These are phyloP conservation scores for Gobio occitaniae DNA, from an alignment of 2,797 vertebrate species.

Conservation along the genomic window DNA sequence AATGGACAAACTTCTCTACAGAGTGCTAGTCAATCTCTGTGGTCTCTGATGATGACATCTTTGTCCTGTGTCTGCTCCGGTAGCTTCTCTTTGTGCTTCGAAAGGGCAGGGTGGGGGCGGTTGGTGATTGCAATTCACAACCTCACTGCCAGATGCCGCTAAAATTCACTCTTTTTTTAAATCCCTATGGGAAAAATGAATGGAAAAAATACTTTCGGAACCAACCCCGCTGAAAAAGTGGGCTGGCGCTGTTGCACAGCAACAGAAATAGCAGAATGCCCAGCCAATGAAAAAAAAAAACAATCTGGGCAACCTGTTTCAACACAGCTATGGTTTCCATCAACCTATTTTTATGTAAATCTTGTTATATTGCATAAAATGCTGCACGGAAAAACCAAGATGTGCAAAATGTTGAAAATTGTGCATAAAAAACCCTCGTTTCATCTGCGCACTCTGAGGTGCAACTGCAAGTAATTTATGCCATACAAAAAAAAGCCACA, in stretches of 20 bases:
- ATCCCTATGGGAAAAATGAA: not conserved
- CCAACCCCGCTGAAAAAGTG: not conserved
- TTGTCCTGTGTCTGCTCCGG: too few relatives aligned
- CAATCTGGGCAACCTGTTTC: not conserved
- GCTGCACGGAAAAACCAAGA: not conserved
- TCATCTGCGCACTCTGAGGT: not conserved
- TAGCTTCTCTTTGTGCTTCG: too few relatives aligned
- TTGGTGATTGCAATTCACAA: too few relatives aligned
- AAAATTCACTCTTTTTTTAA: not conserved
- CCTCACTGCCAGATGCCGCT: too few relatives aligned
- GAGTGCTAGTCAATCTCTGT: too few relatives aligned
- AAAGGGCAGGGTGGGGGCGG: too few relatives aligned
- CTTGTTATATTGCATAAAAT: not conserved
- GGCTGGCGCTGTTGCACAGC: not conserved
- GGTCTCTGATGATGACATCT: rapidly evolving
- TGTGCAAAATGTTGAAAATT: not conserved
- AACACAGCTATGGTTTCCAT: not conserved
- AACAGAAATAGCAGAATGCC: not conserved
- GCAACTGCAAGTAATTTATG: not conserved
- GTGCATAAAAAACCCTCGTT: too few relatives aligned
- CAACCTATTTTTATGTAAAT: not conserved
- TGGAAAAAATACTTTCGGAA: not conserved
- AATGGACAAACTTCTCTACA: too few relatives aligned
- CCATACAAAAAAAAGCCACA: too few relatives aligned
- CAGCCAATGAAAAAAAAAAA: not conserved